Base-by-base conservation (phyloP, 2,888 invertebrate genomes). In the Rugalucina vietnamica region DNA sequence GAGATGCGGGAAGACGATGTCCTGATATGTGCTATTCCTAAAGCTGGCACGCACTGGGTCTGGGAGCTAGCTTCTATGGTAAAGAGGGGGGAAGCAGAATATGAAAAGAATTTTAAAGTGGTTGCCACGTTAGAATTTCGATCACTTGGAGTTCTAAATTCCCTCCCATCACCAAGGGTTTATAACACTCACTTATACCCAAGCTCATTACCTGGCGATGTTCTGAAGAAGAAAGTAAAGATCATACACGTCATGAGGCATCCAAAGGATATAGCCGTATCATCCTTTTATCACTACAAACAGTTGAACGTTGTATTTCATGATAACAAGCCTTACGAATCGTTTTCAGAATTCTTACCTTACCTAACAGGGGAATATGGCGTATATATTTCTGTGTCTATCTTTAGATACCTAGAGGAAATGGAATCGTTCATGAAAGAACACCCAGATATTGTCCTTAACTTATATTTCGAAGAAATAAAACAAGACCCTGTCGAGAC, bases 361-460 rank as follows among this genome's bases (percentile, higher is more conserved):
- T 65, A 65, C 34, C 18, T 65, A 14, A 65, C 65, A 5, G 65
- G 65, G 34, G 65, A 65, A 65, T 65, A 65, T 34, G 65, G 65
- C 5, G 34, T 65, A 1, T 65, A 34, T 65, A 65, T n/a, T n/a
- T n/a, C n/a, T n/a, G 43, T 43, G 43, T 43, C 43, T 18, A 8
- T 43, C 10, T 43, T 43, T 18, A 8, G 43, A 43, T 43, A 43
- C 43, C 18, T 43, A 43, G 18, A 43, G 43, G 43, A 43, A 18
- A 12, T 43, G 8, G 43, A 43, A 43, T 12, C 43, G 43, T 43
- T 43, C 18, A 18, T 18, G 8, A 18, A 43, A 18, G 43, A 43
- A 18, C 43, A 43, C 18, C 18, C 43, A 43, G 43, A 43, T 43
- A 12, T 43, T 8, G 43, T 43, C 8, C 43, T 43, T 18, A 43